Base-by-base conservation (phyloP, 2,888 invertebrate species). In the Drosophila tripunctata region DNA sequence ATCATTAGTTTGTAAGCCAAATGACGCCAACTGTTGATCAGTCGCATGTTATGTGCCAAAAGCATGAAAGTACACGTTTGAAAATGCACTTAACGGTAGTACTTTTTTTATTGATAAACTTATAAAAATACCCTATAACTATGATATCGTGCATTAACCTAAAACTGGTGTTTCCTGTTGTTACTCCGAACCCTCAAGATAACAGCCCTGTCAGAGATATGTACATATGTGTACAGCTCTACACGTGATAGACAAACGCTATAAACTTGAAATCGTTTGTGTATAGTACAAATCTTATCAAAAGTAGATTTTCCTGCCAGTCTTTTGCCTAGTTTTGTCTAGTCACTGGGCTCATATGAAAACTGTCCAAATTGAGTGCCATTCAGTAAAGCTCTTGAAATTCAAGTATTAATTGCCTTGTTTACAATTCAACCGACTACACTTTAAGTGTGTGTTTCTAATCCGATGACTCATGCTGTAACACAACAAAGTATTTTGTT, bases 21-120 rank as follows among this genome's bases (percentile, higher is more conserved):
- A 61, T 86, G 84, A 81, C 81, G 84, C 60, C 80, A 79, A 74
- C 58, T 67, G 61, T 67, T 64, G 87, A 87, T 84, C 81, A 81
- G 66, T 51, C 72, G 45, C 27, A 38, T 7, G 24, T 17, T n/a
- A 24, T 17, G 62, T 84, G 81, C 78, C 86, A 86, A 83, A 45
- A 55, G 79, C 86, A 82, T 79, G 86, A 52, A 24, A n/a, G 33
- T 22, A 14, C 54, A 54, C 54, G 36, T 36, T 55, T 55, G 14
- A 5, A 3, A 21, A 27, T 14, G 10, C 14, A 40, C 10, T 40
- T 24, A 38, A 15, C 19, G 19, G 12, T 14, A 38, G n/a, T n/a
- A n/a, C n/a, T n/a, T n/a, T n/a, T n/a, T n/a, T 40, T 14, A n/a
- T 8, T 27, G 27, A 17, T 30, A 21, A 27, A n/a, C n/a, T n/a